These are phyloP conservation scores for Chaenocephalus aceratus DNA, from an alignment of 2,113 vertebrate genomes.

Conservation along the genomic window DNA sequence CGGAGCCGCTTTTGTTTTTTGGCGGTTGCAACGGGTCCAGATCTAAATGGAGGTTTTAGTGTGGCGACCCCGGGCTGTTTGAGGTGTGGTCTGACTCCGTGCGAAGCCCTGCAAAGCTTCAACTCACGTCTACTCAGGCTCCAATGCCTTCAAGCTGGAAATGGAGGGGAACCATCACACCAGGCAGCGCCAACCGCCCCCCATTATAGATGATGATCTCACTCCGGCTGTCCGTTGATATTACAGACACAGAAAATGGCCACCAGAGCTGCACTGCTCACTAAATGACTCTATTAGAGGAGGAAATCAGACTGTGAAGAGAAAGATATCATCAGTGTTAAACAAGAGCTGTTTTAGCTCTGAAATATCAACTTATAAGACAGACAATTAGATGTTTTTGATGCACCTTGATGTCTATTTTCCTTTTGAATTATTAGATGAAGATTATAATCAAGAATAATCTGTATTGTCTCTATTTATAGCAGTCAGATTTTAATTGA, in stretches of 20 bases:
- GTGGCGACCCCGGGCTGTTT: slow-evolving; percentile 73
- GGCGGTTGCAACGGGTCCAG: slow-evolving; percentile 55
- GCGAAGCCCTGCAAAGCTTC: slow-evolving; percentile 74
- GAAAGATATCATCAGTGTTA: neutral
- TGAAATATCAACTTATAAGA: neutral
- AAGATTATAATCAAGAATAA: neutral
- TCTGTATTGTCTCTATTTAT: neutral
- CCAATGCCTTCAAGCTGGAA: slow-evolving; percentile 58
- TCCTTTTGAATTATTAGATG: neutral
- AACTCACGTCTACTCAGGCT: slow-evolving; percentile 62
- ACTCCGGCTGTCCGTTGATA: slow-evolving; percentile 62
- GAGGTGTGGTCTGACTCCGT: slow-evolving; percentile 72
- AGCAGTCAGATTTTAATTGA: neutral
- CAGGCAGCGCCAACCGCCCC: slow-evolving; percentile 47
- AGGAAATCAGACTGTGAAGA: slow-evolving; percentile 7
- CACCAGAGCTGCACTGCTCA: slow-evolving; percentile 49
- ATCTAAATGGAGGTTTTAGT: slow-evolving; percentile 73
- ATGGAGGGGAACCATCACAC: slow-evolving; percentile 56
- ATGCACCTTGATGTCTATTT: neutral
- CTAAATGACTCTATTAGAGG: slow-evolving; percentile 22
- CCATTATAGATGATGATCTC: slow-evolving; percentile 78
- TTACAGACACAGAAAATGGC: slow-evolving; percentile 65
- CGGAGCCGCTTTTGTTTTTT: slow-evolving; percentile 58
- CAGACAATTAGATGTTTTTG: too few relatives aligned
- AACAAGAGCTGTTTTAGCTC: neutral